A percentile compares a stretch with the other conserved stretches of the same genome.
phyloP scores from a whole-genome alignment of 2,888 invertebrate species.

The Drosophila cracens region DNA sequence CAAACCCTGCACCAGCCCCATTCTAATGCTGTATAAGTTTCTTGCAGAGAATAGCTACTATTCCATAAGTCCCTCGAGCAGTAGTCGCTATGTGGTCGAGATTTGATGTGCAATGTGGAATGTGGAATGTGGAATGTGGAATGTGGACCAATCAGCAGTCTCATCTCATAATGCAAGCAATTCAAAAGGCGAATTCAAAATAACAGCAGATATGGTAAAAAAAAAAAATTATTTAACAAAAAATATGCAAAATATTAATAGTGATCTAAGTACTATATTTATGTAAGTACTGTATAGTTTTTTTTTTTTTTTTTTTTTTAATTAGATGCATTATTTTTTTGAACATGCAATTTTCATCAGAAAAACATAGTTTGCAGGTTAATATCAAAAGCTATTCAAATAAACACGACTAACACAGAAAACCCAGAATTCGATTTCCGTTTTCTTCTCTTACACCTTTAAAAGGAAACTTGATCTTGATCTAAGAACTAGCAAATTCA shows the following conservation, averaged over 20 bases:
- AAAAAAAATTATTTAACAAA: neutral
- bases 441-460: neutral
- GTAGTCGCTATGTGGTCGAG: conserved; percentile 81
- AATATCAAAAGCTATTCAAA: neutral
- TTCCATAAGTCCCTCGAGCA: conserved; percentile 81
- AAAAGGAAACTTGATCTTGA: neutral
- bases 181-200: neutral
- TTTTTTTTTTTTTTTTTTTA: neutral
- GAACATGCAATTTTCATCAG: neutral
- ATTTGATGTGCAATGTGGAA: conserved; percentile 61
- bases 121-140: neutral
- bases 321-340: neutral
- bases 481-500: neutral
- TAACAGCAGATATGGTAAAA: neutral
- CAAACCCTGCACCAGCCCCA: neutral
- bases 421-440: neutral
- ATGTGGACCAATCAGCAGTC: neutral
- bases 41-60: conserved; percentile 81
- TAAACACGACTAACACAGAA: neutral
- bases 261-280: neutral
- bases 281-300: neutral
- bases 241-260: neutral
- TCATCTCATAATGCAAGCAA: neutral
- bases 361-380: neutral
- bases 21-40: neutral